Evolutionary conservation across 2,113 vertebrate genomes (phyloP).

Genomic region (Chamaea fasciata): DNA sequence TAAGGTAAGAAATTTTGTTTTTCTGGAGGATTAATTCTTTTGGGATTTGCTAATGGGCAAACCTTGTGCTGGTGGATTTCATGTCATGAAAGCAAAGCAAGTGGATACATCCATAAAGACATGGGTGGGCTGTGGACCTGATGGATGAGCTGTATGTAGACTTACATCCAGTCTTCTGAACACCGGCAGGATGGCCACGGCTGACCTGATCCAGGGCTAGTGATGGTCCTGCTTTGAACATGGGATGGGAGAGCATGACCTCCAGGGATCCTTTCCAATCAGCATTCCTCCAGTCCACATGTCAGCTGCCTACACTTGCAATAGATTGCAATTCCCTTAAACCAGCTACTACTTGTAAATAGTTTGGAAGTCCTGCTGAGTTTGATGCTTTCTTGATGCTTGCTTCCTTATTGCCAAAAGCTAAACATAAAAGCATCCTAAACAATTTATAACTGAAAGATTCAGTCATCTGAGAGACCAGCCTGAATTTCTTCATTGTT

Average conservation of each 20-base stretch:
- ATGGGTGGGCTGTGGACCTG: background rate
- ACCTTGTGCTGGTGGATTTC: rapidly evolving
- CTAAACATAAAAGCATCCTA: background rate
- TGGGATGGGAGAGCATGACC: background rate
- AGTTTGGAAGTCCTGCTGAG: background rate
- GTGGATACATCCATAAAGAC: background rate
- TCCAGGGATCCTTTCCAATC: background rate
- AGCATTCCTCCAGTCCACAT: background rate
- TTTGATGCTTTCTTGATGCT: background rate
- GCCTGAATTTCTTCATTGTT: background rate
- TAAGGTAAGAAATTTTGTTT: background rate
- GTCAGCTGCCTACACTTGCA: background rate
- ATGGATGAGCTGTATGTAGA: background rate
- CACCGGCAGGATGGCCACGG: rapidly evolving
- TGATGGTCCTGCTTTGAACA: background rate
- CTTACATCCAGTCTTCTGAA: background rate
- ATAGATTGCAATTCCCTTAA: background rate
- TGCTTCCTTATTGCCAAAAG: background rate
- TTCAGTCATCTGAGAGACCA: background rate
- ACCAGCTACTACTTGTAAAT: background rate
- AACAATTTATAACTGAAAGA: background rate
- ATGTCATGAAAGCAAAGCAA: background rate
- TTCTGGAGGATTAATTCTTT: background rate
- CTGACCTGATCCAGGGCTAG: background rate
- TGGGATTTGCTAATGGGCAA: background rate